A percentile compares a stretch with the other conserved stretches of the same genome.
Conservation (phyloP, 2,797 vertebrate genomes). For the Xyrichtys novacula region DNA sequence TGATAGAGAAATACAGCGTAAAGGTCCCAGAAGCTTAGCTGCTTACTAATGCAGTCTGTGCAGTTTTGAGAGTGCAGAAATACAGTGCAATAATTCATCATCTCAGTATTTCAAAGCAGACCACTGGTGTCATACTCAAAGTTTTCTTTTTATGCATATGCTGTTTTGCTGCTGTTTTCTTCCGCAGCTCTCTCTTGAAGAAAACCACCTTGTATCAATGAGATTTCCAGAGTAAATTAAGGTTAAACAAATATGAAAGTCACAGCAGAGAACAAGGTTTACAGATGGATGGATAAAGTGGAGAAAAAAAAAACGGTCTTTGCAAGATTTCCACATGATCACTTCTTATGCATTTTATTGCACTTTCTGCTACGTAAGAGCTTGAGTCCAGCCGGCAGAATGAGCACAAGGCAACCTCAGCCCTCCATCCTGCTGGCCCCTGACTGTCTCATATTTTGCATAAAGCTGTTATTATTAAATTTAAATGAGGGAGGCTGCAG, state of each 20-base stretch:
- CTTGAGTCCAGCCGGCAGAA: slow-evolving; percentile 25
- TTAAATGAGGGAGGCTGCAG: slow-evolving; percentile 77
- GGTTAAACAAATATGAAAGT: background rate
- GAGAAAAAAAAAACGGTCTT: background rate
- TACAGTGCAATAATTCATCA: slow-evolving; percentile 14
- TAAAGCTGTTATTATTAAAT: slow-evolving; percentile 81
- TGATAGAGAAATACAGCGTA: background rate
- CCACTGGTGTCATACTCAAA: background rate
- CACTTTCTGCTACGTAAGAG: slow-evolving; percentile 4
- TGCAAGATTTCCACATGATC: slow-evolving; percentile 20
- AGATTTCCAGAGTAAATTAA: background rate
- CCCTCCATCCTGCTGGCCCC: slow-evolving; percentile 45
- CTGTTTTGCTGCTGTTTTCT: background rate
- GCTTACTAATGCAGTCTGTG: background rate
- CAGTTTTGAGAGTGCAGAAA: slow-evolving; percentile 20
- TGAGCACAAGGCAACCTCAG: slow-evolving; percentile 33
- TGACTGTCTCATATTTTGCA: slow-evolving; percentile 70
- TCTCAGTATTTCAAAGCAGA: slow-evolving; percentile 14
- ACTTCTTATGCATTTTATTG: slow-evolving; percentile 8
- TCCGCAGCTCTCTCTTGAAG: background rate
- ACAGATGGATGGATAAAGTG: background rate
- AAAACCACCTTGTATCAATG: background rate
- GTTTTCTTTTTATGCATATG: background rate
- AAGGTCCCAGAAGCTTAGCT: slow-evolving; percentile 28
- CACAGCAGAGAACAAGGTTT: background rate